Evolutionary conservation across 1,140 invertebrate species (phyloP), one percentile per base, ranked within the genome.

Genomic region (honey bee (Apis mellifera)): DNA sequence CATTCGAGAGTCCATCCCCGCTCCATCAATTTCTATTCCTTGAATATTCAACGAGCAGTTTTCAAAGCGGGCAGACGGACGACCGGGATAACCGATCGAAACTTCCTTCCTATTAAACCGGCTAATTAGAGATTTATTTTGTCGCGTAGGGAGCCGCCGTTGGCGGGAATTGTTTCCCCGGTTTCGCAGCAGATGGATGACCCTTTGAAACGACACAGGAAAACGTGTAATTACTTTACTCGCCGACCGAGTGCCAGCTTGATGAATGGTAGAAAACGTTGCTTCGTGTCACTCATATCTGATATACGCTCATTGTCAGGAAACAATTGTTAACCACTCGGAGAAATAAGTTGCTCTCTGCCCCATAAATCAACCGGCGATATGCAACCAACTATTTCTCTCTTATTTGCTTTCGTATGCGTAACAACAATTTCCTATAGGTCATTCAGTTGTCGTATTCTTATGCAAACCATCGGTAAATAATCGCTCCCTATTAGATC

Each of bases 231-330:
- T 89, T 88, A 89, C 87, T 88, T 85, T 69, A 80, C 82, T 83
- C 76, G 64, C 80, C 69, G 74, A 50, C 62, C 79, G 86, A 84
- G 86, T 88, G 86, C 80, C 87, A 78, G 83, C 80, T 86, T 89
- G 87, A 89, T 86, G 87, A 86, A 89, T 89, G 87, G 87, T 84
- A 88, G 87, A 89, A 88, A 88, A 88, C 84, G 87, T 88, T 89
- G 66, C 86, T 83, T 85, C 86, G 86, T 87, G 86, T 88, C 84
- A 78, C 82, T 84, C 86, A 84, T 84, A 84, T 88, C 84, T 86
- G 87, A 89, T 88, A 84, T 89, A 88, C 86, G 86, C 86, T 84
- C 75, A 89, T 88, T 89, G 87, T 88, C 87, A 84, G 84, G 87
- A 85, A 88, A 88, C 84, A 89, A 89, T 89, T 82, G 86, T 88